Base-by-base conservation (phyloP, 1,140 invertebrate genomes). In the Sycobia sp. region DNA sequence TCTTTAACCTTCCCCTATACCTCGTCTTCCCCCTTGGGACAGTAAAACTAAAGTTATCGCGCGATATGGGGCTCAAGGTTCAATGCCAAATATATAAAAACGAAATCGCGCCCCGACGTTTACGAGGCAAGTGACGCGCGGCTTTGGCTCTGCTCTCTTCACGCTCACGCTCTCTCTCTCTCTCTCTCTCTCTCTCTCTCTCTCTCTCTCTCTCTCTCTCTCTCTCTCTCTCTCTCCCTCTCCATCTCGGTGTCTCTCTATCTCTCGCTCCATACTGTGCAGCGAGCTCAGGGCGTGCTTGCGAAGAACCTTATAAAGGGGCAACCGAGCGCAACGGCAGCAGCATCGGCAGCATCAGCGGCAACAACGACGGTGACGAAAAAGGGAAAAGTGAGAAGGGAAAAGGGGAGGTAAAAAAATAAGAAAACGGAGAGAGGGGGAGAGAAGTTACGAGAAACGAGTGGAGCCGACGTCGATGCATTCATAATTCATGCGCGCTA, bases 1-100 rank as follows among this genome's bases (percentile, higher is more conserved):
- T n/a, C n/a, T n/a, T n/a, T n/a, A n/a, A n/a, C n/a, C n/a, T n/a
- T n/a, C n/a, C n/a, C n/a, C n/a, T n/a, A n/a, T n/a, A n/a, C n/a
- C n/a, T n/a, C n/a, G n/a, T n/a, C n/a, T n/a, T n/a, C 39, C 54
- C 22, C 25, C 39, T 22, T 8, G n/a, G 27, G n/a, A 55, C 38
- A 13, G 38, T 55, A 55, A 55, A 55, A 41, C 38, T 23, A 43
- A 43, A 55, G 53, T 43, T 55, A 43, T 43, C 49, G 32, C 32
- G 32, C 32, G 49, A 51, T 51, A 51, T 51, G 36, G 49, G 49
- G 49, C 32, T 23, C n/a, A n/a, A n/a, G 36, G 23, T 32, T 55
- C 53, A 55, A 55, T 55, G 53, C 53, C 53, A 41, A 55, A 55
- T 55, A 29, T 55, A 27, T 55, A 55, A 55, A 55, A 41, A 41